Evolutionary conservation across 2,888 invertebrate species (phyloP).

Genomic region (Lypha dubia): DNA sequence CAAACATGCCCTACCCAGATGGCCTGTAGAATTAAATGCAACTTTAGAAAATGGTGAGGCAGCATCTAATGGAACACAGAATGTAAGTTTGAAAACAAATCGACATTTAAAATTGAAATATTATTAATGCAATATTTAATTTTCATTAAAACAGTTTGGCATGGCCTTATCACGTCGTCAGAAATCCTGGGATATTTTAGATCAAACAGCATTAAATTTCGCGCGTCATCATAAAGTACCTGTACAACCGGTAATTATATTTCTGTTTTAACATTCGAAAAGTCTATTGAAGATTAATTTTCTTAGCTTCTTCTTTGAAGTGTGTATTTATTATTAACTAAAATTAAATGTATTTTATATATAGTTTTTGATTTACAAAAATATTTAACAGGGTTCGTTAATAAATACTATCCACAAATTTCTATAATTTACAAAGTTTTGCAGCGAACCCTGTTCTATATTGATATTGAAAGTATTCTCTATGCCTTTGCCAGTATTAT

Average conservation of each 20-base stretch:
- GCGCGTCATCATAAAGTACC: slow-evolving; percentile 88
- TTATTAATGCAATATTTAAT: not conserved
- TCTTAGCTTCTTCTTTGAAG: slow-evolving; percentile 66
- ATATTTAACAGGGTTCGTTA: slow-evolving; percentile 31
- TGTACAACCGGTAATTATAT: slow-evolving; percentile 85
- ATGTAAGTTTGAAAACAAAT: slow-evolving; percentile 64
- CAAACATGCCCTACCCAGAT: slow-evolving; percentile 91
- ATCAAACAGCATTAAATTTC: slow-evolving; percentile 91
- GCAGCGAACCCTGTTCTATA: slow-evolving; percentile 23
- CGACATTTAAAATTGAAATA: not conserved
- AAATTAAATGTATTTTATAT: slow-evolving; percentile 46
- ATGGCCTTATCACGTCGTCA: slow-evolving; percentile 87
- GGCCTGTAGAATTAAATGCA: slow-evolving; percentile 86
- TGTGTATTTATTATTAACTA: slow-evolving; percentile 51
- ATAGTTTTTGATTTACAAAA: not conserved
- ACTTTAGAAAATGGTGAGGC: slow-evolving; percentile 77
- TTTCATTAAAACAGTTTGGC: slow-evolving; percentile 75
- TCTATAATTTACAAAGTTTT: not conserved
- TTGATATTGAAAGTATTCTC: slow-evolving; percentile 2
- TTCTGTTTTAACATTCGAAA: not conserved
- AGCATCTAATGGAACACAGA: slow-evolving; percentile 73
- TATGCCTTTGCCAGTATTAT: slow-evolving; percentile 42
- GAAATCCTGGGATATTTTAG: slow-evolving; percentile 97
- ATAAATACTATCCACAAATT: not conserved
- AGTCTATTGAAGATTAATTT: slow-evolving; percentile 39